Evolutionary conservation across 2,888 invertebrate genomes (phyloP).

Genomic region (Neoaliturus tenellus): DNA sequence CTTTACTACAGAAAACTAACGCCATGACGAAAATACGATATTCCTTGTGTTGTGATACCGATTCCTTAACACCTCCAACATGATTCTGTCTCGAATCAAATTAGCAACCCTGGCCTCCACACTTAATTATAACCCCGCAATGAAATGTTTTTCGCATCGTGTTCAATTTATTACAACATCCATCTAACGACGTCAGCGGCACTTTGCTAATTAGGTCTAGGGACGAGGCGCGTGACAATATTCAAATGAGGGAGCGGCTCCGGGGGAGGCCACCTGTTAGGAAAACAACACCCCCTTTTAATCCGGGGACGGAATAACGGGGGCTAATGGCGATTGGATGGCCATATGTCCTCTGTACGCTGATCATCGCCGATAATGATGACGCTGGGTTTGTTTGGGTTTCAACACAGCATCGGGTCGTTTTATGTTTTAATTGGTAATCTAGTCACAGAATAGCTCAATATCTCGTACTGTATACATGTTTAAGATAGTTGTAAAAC

Average conservation of each 20-base stretch:
- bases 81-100: too few relatives aligned
- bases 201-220: conserved; percentile 6
- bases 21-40: too few relatives aligned
- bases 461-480: too few relatives aligned
- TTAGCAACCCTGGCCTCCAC: too few relatives aligned
- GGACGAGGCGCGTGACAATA: conserved; percentile 35
- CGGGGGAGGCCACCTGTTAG: conserved; percentile 39
- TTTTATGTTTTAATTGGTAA: too few relatives aligned
- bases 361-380: background rate
- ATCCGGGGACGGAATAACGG: conserved; percentile 35
- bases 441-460: too few relatives aligned
- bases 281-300: conserved; percentile 41
- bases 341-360: conserved; percentile 14
- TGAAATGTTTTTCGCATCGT: background rate
- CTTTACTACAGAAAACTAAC: too few relatives aligned
- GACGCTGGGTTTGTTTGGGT: background rate
- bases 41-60: too few relatives aligned
- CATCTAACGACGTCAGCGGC: conserved; percentile 2
- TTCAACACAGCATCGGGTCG: too few relatives aligned
- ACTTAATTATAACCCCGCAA: too few relatives aligned
- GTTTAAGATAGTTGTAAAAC: too few relatives aligned
- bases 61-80: too few relatives aligned
- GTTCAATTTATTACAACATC: background rate
- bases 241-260: conserved; percentile 31
- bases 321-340: conserved; percentile 47